Evolutionary conservation across 2,113 vertebrate genomes (phyloP).

Genomic region (Catharus minimus): DNA sequence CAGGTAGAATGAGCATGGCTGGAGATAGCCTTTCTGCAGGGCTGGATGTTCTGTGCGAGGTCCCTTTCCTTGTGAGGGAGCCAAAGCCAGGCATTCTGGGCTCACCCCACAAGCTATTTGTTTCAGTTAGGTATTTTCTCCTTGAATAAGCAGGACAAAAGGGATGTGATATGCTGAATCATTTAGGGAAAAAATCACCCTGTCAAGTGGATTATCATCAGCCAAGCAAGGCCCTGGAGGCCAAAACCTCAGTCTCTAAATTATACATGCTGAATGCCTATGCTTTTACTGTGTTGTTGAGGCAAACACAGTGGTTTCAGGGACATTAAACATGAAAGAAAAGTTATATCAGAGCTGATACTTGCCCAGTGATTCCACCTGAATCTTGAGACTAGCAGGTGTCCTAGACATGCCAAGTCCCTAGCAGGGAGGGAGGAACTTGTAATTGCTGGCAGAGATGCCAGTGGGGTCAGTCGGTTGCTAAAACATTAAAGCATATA

Average conservation of each 20-base stretch:
- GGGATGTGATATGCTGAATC: slow-evolving; percentile 23
- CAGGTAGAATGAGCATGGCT: not conserved
- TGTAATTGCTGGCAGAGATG: slow-evolving; percentile 10
- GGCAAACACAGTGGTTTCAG: not conserved
- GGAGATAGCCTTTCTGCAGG: not conserved
- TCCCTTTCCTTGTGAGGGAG: not conserved
- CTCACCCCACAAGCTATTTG: not conserved
- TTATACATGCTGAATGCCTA: slow-evolving; percentile 2
- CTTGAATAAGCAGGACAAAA: slow-evolving; percentile 44
- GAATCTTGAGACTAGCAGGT: slow-evolving; percentile 12
- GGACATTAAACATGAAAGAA: not conserved
- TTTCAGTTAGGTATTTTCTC: slow-evolving; percentile 25
- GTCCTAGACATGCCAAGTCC: not conserved
- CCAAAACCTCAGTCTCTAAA: slow-evolving; percentile 31
- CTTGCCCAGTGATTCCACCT: not conserved
- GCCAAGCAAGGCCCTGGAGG: not conserved
- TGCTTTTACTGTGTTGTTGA: not conserved
- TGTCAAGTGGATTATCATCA: slow-evolving; percentile 48
- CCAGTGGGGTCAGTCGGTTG: not conserved
- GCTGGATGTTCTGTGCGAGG: accelerated
- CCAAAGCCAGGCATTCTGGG: not conserved
- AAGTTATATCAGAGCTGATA: not conserved
- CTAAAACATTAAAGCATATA: slow-evolving; percentile 10
- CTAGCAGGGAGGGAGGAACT: not conserved
- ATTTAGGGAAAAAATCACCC: slow-evolving; percentile 28